Evolutionary conservation across 2,888 invertebrate genomes (phyloP), one percentile per base, ranked within the genome.

Genomic region (Ectemnius continuus): DNA sequence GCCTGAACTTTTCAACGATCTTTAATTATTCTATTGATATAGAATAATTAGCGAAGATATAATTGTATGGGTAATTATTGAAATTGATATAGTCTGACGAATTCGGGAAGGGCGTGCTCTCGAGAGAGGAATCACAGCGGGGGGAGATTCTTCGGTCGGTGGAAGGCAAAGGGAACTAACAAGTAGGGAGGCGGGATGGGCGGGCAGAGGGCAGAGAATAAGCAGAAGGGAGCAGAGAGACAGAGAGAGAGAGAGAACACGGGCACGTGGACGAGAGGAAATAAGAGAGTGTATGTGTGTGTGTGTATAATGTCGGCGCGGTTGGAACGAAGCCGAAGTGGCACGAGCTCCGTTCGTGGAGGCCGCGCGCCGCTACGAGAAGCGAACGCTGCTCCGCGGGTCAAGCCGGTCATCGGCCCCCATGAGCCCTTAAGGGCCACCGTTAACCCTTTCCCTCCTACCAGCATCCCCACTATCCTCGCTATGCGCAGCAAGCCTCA

Each of bases 321-420:
- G 68, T 74, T 72, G 70, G 70, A 71, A 73, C 73, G 74, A 73
- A 64, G 76, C 69, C 64, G 79, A 80, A 79, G 79, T 79, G 75
- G 79, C 77, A 77, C 73, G 82, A 81, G 79, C 73, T 68, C 67
- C 66, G 73, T 76, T 76, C 76, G 71, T 79, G 75, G 78, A 79
- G 76, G 70, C 78, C 76, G 70, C 68, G 75, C 76, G 75, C 77
- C 75, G 52, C 52, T 16, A 76, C 73, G 78, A 72, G 78, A 72
- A 76, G 77, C 73, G 36, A 36, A 8, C 36, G 5, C 78, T 79
- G 78, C 80, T 78, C 70, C 36, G 36, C 85, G 82, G 88, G 88
- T 88, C 87, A 88, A 83, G 82, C 78, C 88, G 88, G 89, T 89
- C 89, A 89, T 88, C 87, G 89, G 88, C 89, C 89, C 82, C 85